Conservation (phyloP, 2,113 vertebrate species). For the Lamprotornis superbus region DNA sequence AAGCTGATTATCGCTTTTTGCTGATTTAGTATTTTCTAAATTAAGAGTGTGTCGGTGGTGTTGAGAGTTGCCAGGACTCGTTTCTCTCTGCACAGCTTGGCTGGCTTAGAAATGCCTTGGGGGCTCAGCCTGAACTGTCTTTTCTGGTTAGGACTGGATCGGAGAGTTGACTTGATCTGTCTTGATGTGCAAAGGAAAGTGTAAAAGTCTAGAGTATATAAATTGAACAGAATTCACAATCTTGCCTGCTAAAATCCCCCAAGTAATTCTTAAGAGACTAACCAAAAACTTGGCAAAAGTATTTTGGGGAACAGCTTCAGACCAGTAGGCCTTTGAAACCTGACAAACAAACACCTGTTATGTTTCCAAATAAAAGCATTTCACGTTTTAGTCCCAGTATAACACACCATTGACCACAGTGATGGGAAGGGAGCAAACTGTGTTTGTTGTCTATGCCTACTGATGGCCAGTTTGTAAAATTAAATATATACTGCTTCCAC, state of each 20-base stretch:
- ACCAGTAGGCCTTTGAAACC: background rate
- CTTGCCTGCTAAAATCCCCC: background rate
- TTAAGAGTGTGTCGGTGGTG: background rate
- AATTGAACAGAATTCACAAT: background rate
- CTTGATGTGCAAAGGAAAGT: background rate
- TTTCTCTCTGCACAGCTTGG: background rate
- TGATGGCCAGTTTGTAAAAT: background rate
- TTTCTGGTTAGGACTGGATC: background rate
- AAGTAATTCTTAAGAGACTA: background rate
- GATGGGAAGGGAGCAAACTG: background rate
- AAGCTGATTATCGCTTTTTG: constrained; percentile 2
- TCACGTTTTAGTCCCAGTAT: background rate
- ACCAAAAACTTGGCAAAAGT: background rate
- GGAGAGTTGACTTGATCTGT: background rate
- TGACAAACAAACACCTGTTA: background rate
- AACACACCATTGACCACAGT: background rate
- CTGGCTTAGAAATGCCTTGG: background rate
- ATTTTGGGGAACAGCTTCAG: background rate
- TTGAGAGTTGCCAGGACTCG: background rate
- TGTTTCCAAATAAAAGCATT: background rate
- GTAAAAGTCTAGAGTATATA: background rate
- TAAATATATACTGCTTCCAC: background rate
- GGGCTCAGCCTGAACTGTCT: background rate
- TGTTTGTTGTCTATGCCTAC: background rate
- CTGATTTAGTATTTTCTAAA: background rate